Conservation (phyloP, 2,888 invertebrate genomes). For the Leptopilina syphax region DNA sequence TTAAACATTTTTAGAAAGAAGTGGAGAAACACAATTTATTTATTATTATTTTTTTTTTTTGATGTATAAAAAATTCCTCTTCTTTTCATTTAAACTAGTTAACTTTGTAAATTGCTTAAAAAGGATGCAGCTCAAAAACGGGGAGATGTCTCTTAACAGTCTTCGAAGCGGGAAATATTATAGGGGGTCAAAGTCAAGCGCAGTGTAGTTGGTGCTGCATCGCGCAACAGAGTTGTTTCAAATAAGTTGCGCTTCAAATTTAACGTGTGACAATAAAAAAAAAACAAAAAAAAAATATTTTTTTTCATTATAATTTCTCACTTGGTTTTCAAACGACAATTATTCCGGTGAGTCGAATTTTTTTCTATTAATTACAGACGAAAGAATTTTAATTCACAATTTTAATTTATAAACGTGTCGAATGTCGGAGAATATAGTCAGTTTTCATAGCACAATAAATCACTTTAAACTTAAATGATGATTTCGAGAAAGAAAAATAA, state of each 20-base stretch:
- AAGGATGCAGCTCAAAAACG: constrained; percentile 44
- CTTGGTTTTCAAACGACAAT: not conserved
- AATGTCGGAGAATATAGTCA: too few relatives aligned
- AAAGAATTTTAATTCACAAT: too few relatives aligned
- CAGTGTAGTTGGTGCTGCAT: constrained; percentile 52
- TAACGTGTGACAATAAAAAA: not conserved
- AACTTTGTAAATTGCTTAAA: constrained; percentile 22
- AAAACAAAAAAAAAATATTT: not conserved
- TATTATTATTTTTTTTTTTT: too few relatives aligned
- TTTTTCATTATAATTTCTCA: not conserved
- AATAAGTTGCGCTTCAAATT: constrained; percentile 23
- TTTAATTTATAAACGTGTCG: too few relatives aligned
- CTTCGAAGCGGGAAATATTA: constrained; percentile 64
- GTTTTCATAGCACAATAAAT: too few relatives aligned
- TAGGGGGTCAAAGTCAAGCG: constrained; percentile 68
- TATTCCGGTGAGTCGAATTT: not conserved
- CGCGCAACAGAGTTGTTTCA: constrained; percentile 46
- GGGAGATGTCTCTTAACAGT: constrained; percentile 60
- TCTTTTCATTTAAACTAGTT: constrained; percentile 20
- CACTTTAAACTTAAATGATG: too few relatives aligned
- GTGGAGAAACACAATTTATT: too few relatives aligned
- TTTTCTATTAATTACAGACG: not conserved
- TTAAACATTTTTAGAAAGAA: too few relatives aligned
- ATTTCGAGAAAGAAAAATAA: too few relatives aligned
- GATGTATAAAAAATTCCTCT: not conserved